Base-by-base conservation (phyloP, 2,797 vertebrate species). In the Aulostomus chinensis region DNA sequence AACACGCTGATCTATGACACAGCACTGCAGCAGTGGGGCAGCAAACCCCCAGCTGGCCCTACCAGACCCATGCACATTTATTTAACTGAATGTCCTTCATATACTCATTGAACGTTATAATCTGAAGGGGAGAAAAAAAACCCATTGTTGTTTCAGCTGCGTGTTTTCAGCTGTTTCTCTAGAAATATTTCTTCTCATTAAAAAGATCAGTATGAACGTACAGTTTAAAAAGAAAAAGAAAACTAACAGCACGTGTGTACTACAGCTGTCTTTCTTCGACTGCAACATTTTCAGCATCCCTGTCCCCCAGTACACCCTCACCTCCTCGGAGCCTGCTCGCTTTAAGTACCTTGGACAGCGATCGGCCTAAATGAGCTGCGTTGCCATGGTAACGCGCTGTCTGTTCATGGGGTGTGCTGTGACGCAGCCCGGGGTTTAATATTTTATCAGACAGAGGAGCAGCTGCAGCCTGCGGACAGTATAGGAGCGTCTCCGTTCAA, bases 301-400 rank as follows among this genome's bases (percentile, higher is more conserved):
- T 43, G n/a, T n/a, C 77, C 53, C 66, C 49, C 57, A 46, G 40
- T 17, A 12, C 7, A 30, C 25, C 26, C 15, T 20, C 34, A 9
- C 48, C 42, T 58, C 6, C 10, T 14, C 7, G 14, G 42, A 31
- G 32, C 3, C n/a, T 24, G 56, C 72, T 37, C 66, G 36, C 11
- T 56, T 63, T 78, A 73, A 78, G 78, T 78, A 79, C 79, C 74
- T 79, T 2, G 67, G 80, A 78, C 78, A 88, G 78, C n/a, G 50
- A 76, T 60, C 38, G 48, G 46, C 66, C 54, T 40, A 8, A 9
- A 24, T n/a, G 53, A 53, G 73, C 73, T 30, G 49, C 53, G 90
- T 91, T 89, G 73, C 78, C 76, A 88, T 76, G 83, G 80, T 38
- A 57, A 91, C 83, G 32, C 2, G 43, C 37, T 47, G 67, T 58